Evolutionary conservation across 2,888 invertebrate species (phyloP).

Genomic region (Drepanosiphum platanoidis): DNA sequence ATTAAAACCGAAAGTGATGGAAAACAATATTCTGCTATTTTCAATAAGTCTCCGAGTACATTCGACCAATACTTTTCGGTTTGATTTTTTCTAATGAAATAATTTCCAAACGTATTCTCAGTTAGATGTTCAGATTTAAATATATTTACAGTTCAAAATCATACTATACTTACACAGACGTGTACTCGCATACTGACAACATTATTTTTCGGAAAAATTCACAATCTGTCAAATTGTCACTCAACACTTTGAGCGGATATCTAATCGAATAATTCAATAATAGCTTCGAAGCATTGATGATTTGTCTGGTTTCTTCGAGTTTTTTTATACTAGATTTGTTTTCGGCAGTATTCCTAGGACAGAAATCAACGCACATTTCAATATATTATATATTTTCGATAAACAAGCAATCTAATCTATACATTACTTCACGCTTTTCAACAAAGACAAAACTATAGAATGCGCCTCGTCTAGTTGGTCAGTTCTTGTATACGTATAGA

Average conservation of each 20-base stretch:
- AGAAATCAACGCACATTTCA: constrained; percentile 9
- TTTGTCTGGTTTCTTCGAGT: constrained; percentile 32
- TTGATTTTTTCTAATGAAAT: constrained; percentile 46
- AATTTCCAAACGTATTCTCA: background rate
- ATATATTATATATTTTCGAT: background rate
- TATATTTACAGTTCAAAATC: background rate
- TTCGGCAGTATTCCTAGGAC: constrained; percentile 37
- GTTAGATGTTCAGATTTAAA: background rate
- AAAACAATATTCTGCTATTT: constrained; percentile 54
- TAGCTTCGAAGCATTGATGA: constrained; percentile 54
- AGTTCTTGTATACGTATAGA: constrained; percentile 74
- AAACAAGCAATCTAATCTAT: background rate
- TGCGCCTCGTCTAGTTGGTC: constrained; percentile 74
- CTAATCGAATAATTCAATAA: constrained; percentile 48
- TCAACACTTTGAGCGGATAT: constrained; percentile 40
- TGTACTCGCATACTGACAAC: constrained; percentile 42
- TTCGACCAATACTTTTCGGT: constrained; percentile 55
- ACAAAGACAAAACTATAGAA: constrained; percentile 68
- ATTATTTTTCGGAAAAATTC: constrained; percentile 44
- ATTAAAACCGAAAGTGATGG: constrained; percentile 38
- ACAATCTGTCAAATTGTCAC: constrained; percentile 34
- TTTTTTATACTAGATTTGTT: constrained; percentile 21
- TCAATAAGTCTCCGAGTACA: constrained; percentile 54
- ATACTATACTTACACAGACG: constrained; percentile 39
- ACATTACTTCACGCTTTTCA: constrained; percentile 52